Conservation (phyloP, 2,797 vertebrate genomes). For the Spheniscus humboldti region DNA sequence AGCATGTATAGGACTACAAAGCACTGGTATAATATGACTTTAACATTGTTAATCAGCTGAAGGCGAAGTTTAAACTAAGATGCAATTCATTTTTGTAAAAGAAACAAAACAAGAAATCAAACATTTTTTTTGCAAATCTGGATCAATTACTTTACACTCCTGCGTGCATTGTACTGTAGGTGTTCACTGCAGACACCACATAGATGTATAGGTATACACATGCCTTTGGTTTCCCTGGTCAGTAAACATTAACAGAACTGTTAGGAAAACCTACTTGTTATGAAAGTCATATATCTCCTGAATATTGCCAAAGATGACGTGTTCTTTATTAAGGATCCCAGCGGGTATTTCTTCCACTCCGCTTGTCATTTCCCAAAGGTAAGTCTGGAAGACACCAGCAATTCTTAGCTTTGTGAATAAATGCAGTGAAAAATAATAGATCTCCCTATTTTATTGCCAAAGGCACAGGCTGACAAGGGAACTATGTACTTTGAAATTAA, state of each 20-base stretch:
- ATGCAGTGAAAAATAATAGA: background rate
- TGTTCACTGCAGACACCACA: background rate
- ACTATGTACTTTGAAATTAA: background rate
- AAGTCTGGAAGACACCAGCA: constrained; percentile 82
- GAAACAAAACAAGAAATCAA: background rate
- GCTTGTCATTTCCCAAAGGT: constrained; percentile 97
- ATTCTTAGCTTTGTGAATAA: constrained; percentile 22
- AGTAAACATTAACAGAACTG: background rate
- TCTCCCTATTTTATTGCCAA: background rate
- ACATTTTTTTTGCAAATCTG: background rate
- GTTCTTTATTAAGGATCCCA: constrained; percentile 92
- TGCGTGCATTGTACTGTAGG: background rate
- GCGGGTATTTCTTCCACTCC: constrained; percentile 92
- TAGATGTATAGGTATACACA: background rate
- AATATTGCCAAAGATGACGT: constrained; percentile 96
- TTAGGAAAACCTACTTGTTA: constrained; percentile 85
- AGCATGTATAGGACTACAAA: background rate
- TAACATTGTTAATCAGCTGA: background rate
- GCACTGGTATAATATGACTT: background rate
- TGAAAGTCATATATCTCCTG: constrained; percentile 98
- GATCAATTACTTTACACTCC: background rate
- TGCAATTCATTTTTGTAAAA: background rate
- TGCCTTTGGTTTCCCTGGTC: background rate
- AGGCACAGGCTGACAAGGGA: background rate
- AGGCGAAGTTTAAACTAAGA: background rate